Percentiles rank a stretch among this genome's conserved stretches.
These are phyloP conservation scores for Protonibea diacanthus DNA, from an alignment of 2,797 vertebrate species.

Conservation along the genomic window DNA sequence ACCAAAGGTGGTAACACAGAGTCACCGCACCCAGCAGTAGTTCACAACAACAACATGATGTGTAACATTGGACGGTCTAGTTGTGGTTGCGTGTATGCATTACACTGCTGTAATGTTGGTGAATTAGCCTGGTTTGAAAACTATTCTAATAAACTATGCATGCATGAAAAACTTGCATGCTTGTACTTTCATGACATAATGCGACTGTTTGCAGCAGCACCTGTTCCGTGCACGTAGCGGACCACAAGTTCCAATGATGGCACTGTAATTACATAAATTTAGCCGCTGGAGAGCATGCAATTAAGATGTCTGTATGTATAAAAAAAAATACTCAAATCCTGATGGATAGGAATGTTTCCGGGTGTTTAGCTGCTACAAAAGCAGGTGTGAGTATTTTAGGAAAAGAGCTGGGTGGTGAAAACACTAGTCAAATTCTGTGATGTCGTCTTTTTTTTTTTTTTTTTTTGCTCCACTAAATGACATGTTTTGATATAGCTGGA, in stretches of 20 bases:
- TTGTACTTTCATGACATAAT: neutral
- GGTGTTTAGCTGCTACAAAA: slow-evolving; percentile 44
- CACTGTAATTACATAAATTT: slow-evolving; percentile 50
- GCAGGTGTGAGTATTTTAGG: slow-evolving; percentile 49
- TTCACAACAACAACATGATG: neutral
- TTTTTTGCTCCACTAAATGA: slow-evolving; percentile 56
- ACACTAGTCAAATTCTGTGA: slow-evolving; percentile 13
- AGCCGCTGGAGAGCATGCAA: slow-evolving; percentile 41
- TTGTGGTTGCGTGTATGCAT: no score
- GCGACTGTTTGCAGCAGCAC: slow-evolving; percentile 37
- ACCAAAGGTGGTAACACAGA: no score
- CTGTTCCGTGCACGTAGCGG: slow-evolving; percentile 30
- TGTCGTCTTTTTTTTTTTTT: neutral
- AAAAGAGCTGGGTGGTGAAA: neutral
- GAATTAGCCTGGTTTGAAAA: no score
- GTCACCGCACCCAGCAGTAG: no score
- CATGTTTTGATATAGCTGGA: slow-evolving; percentile 62
- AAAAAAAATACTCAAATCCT: slow-evolving; percentile 29
- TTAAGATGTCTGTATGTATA: slow-evolving; percentile 43
- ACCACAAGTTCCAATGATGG: slow-evolving; percentile 27
- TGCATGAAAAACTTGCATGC: neutral
- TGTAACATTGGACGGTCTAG: no score
- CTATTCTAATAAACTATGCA: no score
- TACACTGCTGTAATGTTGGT: no score
- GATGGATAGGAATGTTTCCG: slow-evolving; percentile 28